Percentiles rank a stretch among this genome's conserved stretches.
These are phyloP conservation scores for Smutsia temminckii DNA, from an alignment of 2,797 vertebrate species.

Conservation along the genomic window DNA sequence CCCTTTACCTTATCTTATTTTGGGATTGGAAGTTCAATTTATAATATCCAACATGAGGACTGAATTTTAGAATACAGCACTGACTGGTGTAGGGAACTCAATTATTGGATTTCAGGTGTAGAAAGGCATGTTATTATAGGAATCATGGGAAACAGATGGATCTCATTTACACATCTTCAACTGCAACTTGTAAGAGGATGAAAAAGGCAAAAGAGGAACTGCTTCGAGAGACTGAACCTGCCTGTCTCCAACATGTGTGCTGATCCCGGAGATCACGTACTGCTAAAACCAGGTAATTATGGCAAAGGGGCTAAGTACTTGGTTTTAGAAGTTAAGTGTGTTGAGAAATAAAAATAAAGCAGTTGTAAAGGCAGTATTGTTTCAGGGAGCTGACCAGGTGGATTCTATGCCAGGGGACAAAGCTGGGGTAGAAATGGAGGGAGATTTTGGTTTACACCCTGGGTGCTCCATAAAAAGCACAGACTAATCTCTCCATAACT, in stretches of 20 bases:
- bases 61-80: not conserved
- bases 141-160: not conserved
- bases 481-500: not conserved
- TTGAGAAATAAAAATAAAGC: not conserved
- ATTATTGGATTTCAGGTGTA: not conserved
- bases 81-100: not conserved
- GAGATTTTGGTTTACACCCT: not conserved
- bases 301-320: not conserved
- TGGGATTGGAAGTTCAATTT: not conserved
- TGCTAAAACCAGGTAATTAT: not conserved
- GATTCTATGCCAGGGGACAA: not conserved
- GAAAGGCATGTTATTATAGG: not conserved
- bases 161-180: not conserved
- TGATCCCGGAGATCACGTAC: not conserved
- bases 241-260: not conserved
- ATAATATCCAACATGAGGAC: not conserved
- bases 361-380: not conserved
- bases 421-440: not conserved
- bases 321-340: not conserved
- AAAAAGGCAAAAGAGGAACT: not conserved
- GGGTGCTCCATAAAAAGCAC: not conserved
- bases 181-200: not conserved
- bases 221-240: not conserved
- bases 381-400: not conserved
- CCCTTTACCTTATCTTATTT: constrained; percentile 17